Conservation (phyloP, 2,888 invertebrate species). For the Drosophila phalerata region DNA sequence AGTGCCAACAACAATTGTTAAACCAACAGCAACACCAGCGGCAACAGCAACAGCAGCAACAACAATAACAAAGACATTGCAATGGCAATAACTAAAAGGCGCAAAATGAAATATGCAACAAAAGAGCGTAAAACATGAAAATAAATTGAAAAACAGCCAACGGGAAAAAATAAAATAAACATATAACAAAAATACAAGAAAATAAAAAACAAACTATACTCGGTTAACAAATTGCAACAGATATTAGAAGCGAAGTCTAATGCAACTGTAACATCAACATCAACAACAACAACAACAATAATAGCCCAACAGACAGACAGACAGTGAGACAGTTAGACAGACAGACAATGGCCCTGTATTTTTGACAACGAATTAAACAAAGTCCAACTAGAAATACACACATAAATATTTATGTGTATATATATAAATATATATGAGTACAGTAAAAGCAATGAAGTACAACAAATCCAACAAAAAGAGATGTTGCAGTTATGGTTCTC, state of each 20-base stretch:
- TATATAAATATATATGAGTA: constrained; percentile 1
- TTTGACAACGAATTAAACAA: constrained; percentile 75
- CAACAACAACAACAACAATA: constrained; percentile 18
- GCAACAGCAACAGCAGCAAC: constrained; percentile 10
- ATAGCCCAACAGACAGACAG: constrained; percentile 8
- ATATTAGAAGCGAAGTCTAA: constrained; percentile 79
- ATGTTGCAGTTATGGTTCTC: background rate
- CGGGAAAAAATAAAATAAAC: constrained; percentile 21
- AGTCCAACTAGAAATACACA: constrained; percentile 51
- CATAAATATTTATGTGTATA: constrained; percentile 6
- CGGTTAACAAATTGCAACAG: constrained; percentile 76
- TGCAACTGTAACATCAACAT: constrained; percentile 42
- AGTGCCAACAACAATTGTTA: constrained; percentile 54
- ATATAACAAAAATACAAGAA: constrained; percentile 12
- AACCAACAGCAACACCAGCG: constrained; percentile 18
- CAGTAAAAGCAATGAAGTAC: constrained; percentile 64
- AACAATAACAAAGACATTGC: constrained; percentile 37
- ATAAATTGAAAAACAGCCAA: constrained; percentile 71
- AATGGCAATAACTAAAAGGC: constrained; percentile 74
- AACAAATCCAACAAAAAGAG: constrained; percentile 33
- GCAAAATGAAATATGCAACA: constrained; percentile 78
- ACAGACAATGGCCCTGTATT: constrained; percentile 58
- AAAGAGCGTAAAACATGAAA: constrained; percentile 73
- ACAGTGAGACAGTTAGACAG: constrained; percentile 15
- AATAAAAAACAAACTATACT: constrained; percentile 43